Base-by-base conservation (phyloP, 37 sponge, comb jelly and placozoan genomes). In the Petrosia ficiformis region DNA sequence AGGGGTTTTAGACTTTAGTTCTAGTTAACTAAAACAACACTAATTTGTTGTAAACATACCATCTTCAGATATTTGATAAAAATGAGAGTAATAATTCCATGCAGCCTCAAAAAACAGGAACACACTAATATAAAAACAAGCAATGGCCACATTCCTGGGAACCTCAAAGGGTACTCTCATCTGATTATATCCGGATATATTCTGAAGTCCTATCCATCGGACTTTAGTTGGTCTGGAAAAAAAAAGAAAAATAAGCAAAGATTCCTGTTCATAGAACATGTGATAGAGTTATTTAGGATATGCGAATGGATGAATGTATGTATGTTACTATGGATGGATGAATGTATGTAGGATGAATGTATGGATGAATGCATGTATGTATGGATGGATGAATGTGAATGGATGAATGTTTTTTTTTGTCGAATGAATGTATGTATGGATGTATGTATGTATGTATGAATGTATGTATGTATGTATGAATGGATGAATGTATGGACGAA, bases 71-170 rank as follows among this genome's bases (percentile, higher is more conserved):
- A 26, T 11, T 61, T 61, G 63, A 22, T 26, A 22, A 5, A n/a
- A 5, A 22, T 61, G 63, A n/a, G 28, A 61, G 28, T 78, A 89
- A 74, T 93, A 87, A 11, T 81, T 79, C 94, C 94, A 93, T 0
- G 73, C 76, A 65, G 72, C 82, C 68, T 93, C 88, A 63, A 93
- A 93, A 83, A 89, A 93, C 64, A 93, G 72, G 32, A 93, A 82
- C 52, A 86, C 90, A 43, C 90, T 77, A 1, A 88, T 84, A 78
- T 93, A 93, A 83, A 93, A 93, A 33, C 90, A 88, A 32, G 76
- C 94, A 61, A 93, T 93, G 72, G 90, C 94, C 32, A 89, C 73
- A 3, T 70, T 34, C 34, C 77, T 39, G 3, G 87, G 84, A 26
- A 77, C 67, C 41, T 86, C 82, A 81, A 87, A 87, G 5, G 72